Base-by-base conservation (phyloP, 2,888 invertebrate genomes). In the Nemotelus nigrinus region DNA sequence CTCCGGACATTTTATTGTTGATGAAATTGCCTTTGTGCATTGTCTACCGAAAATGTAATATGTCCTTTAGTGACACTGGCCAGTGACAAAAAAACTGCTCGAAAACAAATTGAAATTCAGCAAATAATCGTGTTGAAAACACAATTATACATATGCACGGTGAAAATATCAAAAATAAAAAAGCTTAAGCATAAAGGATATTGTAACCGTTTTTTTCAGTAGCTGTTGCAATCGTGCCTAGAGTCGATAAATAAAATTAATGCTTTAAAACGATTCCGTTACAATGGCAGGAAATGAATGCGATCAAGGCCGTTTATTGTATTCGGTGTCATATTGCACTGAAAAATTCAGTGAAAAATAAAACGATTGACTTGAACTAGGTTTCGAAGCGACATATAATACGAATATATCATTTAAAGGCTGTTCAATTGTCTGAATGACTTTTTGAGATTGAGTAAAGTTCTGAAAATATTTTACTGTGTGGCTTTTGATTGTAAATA, bases 1-100 rank as follows among this genome's bases (percentile, higher is more conserved):
- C 72, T 25, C 25, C 25, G 25, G 41, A 63, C 74, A 63, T 74
- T 74, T 74, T 74, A 74, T 74, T 74, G 74, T 74, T 63, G 74
- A 74, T 41, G 63, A 48, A 47, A 74, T 74, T 74, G 74, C 63
- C 72, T 63, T 74, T 74, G 74, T 45, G 74, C 57, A 74, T 74
- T 74, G 74, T 74, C 63, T 74, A 74, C 74, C 25, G 63, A 60
- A 74, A 74, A 63, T 74, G 74, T 74, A 74, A 74, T 74, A 74
- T 74, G 50, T 48, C 48, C 74, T 72, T 60, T 10, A 57, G 48
- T 74, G 60, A 58, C 72, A 72, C 47, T 47, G n/a, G 50, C 43
- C 7, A 10, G 44, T 68, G 47, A 44, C 5, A 10, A 65, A 48
- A 55, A 65, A 55, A 57, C 3, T n/a, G 10, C 10, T 8, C 53